Base-by-base conservation (phyloP, 2,888 invertebrate species). In the Cerastis rubricosa region DNA sequence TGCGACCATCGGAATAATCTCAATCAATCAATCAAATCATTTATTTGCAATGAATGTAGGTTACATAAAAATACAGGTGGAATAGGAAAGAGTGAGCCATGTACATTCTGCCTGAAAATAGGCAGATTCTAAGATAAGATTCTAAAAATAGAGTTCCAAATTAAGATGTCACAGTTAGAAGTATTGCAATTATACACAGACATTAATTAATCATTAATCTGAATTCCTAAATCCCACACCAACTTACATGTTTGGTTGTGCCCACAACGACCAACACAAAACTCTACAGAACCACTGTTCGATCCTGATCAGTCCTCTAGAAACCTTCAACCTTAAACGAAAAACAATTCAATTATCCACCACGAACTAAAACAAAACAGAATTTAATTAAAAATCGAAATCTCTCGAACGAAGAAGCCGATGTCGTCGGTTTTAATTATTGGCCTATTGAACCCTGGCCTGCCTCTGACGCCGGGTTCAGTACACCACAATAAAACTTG, bases 351-450 rank as follows among this genome's bases (percentile, higher is more conserved):
- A 88, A 81, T 88, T 76, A 88, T 81, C 78, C 74, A 75, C 78
- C 78, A 75, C 83, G 71, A 90, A 90, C 91, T 94, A 92, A 89
- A 94, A 94, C 94, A 94, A 94, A 91, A 87, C 90, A 54, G 69
- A 92, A 92, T 94, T 94, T 94, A 94, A 94, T 94, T 94, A 94
- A 94, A 94, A 94, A 94, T 92, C 92, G 88, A 92, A 92, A 87
- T 91, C 90, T 90, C 91, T 90, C 89, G 83, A 89, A 86, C 90
- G 88, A 91, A 92, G 94, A 92, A 94, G 91, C 85, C 90, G 90
- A 88, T 93, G 91, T 93, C 90, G 90, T 93, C 92, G 94, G 94
- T 95, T 95, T 95, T 95, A 96, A 96, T 96, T 95, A 96, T 95
- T 95, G 94, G 91, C 90, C 93, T 90, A 94, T 95, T 94, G 94